A percentile compares a stretch with the other conserved stretches of the same genome.
These are phyloP conservation scores for Syngnathus floridae DNA, from an alignment of 2,113 vertebrate species.

Conservation along the genomic window DNA sequence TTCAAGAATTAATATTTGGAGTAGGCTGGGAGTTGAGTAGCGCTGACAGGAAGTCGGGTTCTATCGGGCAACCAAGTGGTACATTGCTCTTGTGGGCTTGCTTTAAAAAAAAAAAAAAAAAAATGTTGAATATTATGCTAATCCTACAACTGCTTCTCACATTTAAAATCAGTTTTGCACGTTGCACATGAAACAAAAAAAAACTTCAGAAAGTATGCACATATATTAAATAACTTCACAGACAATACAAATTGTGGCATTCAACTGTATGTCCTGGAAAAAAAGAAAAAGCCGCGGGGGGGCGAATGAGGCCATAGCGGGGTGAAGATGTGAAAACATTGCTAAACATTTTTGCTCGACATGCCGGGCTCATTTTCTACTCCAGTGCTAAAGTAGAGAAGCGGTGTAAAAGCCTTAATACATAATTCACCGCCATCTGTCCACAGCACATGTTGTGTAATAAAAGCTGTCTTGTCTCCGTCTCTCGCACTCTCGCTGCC, in stretches of 20 bases:
- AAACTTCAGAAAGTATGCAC: slow-evolving; percentile 5
- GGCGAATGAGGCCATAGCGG: background rate
- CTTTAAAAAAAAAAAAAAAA: background rate
- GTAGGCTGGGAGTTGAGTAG: background rate
- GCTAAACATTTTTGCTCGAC: slow-evolving; percentile 50
- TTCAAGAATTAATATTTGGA: slow-evolving; percentile 2
- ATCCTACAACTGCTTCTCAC: background rate
- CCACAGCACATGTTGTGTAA: slow-evolving; percentile 59
- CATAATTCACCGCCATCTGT: slow-evolving; percentile 67
- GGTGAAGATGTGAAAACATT: slow-evolving; percentile 41
- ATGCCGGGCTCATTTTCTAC: slow-evolving; percentile 44
- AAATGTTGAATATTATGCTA: slow-evolving; percentile 3
- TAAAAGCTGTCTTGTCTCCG: slow-evolving; percentile 48
- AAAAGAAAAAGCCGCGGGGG: background rate
- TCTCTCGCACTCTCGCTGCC: slow-evolving; percentile 1
- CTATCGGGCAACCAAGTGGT: background rate
- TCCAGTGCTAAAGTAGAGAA: slow-evolving; percentile 44
- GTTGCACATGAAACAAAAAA: background rate
- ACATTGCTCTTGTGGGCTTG: background rate
- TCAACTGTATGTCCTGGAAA: slow-evolving; percentile 7
- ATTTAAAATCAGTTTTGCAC: background rate
- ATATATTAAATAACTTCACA: slow-evolving; percentile 7
- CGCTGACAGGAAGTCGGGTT: background rate
- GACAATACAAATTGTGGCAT: background rate
- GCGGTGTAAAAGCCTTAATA: slow-evolving; percentile 54